Evolutionary conservation across 1,140 invertebrate genomes (phyloP), one percentile per base, ranked within the genome.

Genomic region (Medauroidea extradentata): DNA sequence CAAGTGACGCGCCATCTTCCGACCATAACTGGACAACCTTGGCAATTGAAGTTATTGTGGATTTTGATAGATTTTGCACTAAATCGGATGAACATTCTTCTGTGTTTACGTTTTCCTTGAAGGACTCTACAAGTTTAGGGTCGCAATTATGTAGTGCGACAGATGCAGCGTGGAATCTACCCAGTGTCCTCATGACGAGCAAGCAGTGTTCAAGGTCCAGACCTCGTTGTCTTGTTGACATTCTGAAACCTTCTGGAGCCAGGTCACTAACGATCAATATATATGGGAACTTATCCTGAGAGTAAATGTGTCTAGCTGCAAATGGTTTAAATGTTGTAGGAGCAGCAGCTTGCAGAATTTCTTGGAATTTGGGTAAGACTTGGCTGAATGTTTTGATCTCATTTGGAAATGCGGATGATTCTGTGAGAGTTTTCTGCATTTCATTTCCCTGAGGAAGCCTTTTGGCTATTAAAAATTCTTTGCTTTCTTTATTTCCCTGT

Each of bases 191-290:
- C 23, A 63, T 13, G 7, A 25, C 62, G 13, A 60, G 11, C 21
- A 57, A 34, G 13, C 19, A 43, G 51, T 63, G 62, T 2, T 27
- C 18, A 2, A 61, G 34, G 25, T 63, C 59, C 1, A 63, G 51
- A 11, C 62, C 62, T n/a, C 24, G 34, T 3, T 29, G 25, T 19
- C 62, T 41, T 25, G 60, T 25, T 0, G 52, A 59, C 62, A 63
- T 63, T 14, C 49, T 57, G 51, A 57, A 63, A 16, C 62, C 62
- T 2, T 38, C 8, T 3, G 41, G 48, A 27, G 50, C 13, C 21
- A 55, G 51, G 27, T 59, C 57, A n/a, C 53, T 25, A 9, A 59
- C 3, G 2, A 59, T 16, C 21, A 53, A 16, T 18, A 29, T 53
- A 16, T n/a, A 13, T 14, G 51, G 51, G 13, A 24, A 34, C n/a